Conservation (phyloP, 1,140 invertebrate genomes). For the Cydia amplana region DNA sequence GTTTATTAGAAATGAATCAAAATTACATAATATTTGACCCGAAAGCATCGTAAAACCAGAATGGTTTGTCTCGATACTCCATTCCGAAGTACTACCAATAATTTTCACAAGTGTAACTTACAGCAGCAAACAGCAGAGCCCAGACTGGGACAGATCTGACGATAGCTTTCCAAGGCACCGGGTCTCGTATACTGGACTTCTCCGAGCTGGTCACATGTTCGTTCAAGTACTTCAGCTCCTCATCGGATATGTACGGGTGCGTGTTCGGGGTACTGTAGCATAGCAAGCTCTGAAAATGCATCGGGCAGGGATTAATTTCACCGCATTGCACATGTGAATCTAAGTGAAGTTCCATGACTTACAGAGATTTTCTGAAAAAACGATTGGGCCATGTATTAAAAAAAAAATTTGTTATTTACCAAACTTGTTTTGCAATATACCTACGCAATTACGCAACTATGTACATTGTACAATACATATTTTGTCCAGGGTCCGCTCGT, state of each 20-base stretch:
- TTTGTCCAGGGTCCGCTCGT: too few species aligned
- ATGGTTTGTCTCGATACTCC: too few species aligned
- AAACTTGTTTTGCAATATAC: background rate
- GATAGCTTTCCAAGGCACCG: constrained; percentile 86
- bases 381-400: too few species aligned
- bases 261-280: constrained; percentile 89
- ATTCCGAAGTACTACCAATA: too few species aligned
- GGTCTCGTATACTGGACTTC: constrained; percentile 76
- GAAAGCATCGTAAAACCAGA: too few species aligned
- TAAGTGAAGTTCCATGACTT: too few species aligned
- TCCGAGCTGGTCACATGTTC: constrained; percentile 81
- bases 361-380: too few species aligned
- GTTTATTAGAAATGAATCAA: too few species aligned
- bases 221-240: constrained; percentile 88
- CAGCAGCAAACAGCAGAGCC: constrained; percentile 84
- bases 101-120: constrained; percentile 44
- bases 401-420: background rate
- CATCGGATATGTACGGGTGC: constrained; percentile 91
- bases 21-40: too few species aligned
- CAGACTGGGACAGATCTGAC: constrained; percentile 88
- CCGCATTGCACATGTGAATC: too few species aligned
- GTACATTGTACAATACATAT: too few species aligned
- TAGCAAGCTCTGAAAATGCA: constrained; percentile 78
- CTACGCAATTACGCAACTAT: too few species aligned
- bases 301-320: background rate